phyloP scores from a whole-genome alignment of 2,888 invertebrate species.

The Aphrophora alni region DNA sequence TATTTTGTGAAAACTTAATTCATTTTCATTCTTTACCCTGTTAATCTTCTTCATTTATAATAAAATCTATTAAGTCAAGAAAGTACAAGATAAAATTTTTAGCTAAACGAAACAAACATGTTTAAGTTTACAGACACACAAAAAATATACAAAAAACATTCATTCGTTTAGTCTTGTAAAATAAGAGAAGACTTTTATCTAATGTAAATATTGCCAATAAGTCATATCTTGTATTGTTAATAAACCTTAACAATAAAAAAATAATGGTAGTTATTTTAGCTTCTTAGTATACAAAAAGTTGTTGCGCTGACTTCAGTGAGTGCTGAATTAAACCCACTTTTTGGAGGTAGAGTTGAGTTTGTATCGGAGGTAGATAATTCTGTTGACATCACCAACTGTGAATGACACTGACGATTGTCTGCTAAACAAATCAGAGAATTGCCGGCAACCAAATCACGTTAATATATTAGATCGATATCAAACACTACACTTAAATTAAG shows the following conservation, averaged over 20 bases:
- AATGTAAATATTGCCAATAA: no score
- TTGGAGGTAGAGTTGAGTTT: slow-evolving; percentile 40
- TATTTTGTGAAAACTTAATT: no score
- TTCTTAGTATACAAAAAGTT: slow-evolving; percentile 34
- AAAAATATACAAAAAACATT: no score
- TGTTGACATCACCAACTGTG: neutral
- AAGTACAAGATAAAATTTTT: no score
- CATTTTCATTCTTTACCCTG: no score
- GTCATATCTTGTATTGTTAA: slow-evolving; percentile 15
- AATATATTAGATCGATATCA: neutral
- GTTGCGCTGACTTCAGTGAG: slow-evolving; percentile 4
- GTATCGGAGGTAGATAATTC: slow-evolving; percentile 39
- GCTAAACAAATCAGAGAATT: neutral
- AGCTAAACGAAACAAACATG: no score
- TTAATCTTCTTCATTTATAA: no score
- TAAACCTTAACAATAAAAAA: slow-evolving; percentile 11
- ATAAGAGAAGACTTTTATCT: no score
- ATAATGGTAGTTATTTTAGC: slow-evolving; percentile 32
- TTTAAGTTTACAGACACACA: no score
- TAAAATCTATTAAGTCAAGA: no score
- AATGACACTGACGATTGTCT: slow-evolving; percentile 23
- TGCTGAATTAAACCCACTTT: neutral
- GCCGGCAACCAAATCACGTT: neutral
- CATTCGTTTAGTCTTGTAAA: no score
- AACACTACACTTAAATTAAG: neutral